Evolutionary conservation across 1,140 invertebrate genomes (phyloP).

Genomic region (Sweltsa coloradensis): DNA sequence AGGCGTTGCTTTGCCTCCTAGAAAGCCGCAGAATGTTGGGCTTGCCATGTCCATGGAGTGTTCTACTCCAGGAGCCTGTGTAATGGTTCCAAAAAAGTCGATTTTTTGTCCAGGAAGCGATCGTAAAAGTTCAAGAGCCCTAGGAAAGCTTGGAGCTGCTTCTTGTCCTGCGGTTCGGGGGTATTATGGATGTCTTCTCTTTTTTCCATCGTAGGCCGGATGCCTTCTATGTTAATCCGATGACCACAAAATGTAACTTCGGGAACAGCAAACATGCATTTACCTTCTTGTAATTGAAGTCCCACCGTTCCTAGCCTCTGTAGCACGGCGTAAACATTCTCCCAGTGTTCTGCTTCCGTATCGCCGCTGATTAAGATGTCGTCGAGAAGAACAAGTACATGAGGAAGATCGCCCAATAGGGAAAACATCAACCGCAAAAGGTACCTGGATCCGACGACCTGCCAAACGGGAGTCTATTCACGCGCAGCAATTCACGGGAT

Average conservation of each 20-base stretch:
- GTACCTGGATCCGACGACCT: neutral
- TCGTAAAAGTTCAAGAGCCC: conserved; percentile 4
- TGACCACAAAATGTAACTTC: conserved; percentile 16
- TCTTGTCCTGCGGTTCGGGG: neutral
- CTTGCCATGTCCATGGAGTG: conserved; percentile 22
- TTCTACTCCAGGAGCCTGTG: conserved; percentile 17
- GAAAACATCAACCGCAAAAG: conserved; percentile 12
- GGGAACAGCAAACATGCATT: conserved; percentile 14
- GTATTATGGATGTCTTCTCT: conserved; percentile 11
- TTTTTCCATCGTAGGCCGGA: conserved; percentile 12
- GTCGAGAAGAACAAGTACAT: conserved; percentile 14
- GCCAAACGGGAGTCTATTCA: conserved; percentile 3
- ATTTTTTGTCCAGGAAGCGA: conserved; percentile 16
- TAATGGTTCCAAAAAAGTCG: conserved; percentile 17
- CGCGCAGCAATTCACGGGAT: conserved; percentile 16
- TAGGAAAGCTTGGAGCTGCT: conserved; percentile 3
- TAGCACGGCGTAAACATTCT: conserved; percentile 7
- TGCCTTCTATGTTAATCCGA: conserved; percentile 6
- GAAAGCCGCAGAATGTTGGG: conserved; percentile 21
- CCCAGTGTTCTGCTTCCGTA: conserved; percentile 9
- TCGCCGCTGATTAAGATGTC: conserved; percentile 11
- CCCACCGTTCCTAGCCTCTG: conserved; percentile 6
- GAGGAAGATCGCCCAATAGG: conserved; percentile 9
- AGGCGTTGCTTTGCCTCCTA: conserved; percentile 15
- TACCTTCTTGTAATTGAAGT: conserved; percentile 12